Evolutionary conservation across 2,888 invertebrate genomes (phyloP).

Genomic region (Eucera pruinosa): DNA sequence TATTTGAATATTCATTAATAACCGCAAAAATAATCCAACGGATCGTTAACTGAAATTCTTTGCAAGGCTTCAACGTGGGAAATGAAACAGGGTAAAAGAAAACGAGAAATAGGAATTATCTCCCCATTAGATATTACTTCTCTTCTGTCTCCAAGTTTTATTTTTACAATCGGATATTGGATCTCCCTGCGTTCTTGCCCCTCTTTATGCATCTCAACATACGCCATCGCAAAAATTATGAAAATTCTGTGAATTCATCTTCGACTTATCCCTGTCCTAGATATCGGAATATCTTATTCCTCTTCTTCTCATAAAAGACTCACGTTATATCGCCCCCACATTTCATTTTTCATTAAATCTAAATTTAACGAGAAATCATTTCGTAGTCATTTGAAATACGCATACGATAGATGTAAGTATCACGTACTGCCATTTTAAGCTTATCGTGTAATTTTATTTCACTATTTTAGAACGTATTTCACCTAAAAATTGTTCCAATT

Average conservation of each 20-base stretch:
- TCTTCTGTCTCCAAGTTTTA: not conserved
- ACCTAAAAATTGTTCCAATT: too few relatives aligned
- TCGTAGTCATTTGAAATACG: not conserved
- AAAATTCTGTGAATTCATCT: slow-evolving; percentile 19
- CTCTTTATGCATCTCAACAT: not conserved
- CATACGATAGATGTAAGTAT: not conserved
- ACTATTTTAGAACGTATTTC: too few relatives aligned
- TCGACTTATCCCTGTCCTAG: not conserved
- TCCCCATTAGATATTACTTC: slow-evolving; percentile 9
- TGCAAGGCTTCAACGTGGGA: not conserved
- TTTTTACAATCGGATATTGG: slow-evolving; percentile 19
- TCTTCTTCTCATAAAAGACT: not conserved
- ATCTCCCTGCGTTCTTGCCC: not conserved
- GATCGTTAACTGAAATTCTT: slow-evolving; percentile 1
- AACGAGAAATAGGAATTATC: slow-evolving; percentile 8
- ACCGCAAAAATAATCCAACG: slow-evolving; percentile 20
- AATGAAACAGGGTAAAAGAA: not conserved
- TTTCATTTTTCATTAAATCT: not conserved
- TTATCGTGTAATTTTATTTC: too few relatives aligned
- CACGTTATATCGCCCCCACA: too few relatives aligned
- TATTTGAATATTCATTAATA: slow-evolving; percentile 39
- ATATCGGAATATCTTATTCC: not conserved
- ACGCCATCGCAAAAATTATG: not conserved
- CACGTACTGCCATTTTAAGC: too few relatives aligned
- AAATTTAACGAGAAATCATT: not conserved